Evolutionary conservation across 2,113 vertebrate genomes (phyloP), one percentile per base, ranked within the genome.

Genomic region (Erythrolamprus reginae): DNA sequence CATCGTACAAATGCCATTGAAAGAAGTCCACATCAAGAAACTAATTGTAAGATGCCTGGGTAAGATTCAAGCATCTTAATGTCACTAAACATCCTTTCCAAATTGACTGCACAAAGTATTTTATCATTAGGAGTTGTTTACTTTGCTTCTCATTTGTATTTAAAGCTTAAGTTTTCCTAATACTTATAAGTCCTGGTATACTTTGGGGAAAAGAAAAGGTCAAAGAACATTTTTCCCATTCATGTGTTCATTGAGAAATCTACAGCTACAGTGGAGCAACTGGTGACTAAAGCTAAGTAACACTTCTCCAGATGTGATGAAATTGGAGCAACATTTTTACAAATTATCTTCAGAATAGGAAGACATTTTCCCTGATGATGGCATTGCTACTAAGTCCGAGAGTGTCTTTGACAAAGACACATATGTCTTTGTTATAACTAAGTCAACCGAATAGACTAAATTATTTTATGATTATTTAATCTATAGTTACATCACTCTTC

Each of bases 121-220:
- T 92, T 92, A 89, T 17, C 56, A 10, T 85, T 45, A 88, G 70
- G 2, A 84, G 38, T 21, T 26, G 48, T 84, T 87, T 89, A 65
- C 65, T 90, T 53, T 53, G 47, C 38, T 1, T 52, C 38, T 38
- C 77, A 86, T 85, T 42, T 26, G 28, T 83, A 91, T 42, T 48
- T 58, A 45, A 45, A 50, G 45, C 42, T 84, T 88, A 23, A 88
- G 21, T 84, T 91, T 91, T 51, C 15, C 88, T 88, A 84, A 88
- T 87, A 83, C 85, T 56, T 82, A 88, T 61, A 42, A 52, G 47
- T 47, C n/a, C 77, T 88, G 15, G 50, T 88, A 88, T 88, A 84
- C 70, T 61, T 55, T 1, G 50, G 85, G 90, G 33, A 84, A 94
- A 93, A n/a, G n/a, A n/a, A n/a, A n/a, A 89, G 56, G 33, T 3